Base-by-base conservation (phyloP, 2,888 invertebrate genomes). In the Patella caerulea region DNA sequence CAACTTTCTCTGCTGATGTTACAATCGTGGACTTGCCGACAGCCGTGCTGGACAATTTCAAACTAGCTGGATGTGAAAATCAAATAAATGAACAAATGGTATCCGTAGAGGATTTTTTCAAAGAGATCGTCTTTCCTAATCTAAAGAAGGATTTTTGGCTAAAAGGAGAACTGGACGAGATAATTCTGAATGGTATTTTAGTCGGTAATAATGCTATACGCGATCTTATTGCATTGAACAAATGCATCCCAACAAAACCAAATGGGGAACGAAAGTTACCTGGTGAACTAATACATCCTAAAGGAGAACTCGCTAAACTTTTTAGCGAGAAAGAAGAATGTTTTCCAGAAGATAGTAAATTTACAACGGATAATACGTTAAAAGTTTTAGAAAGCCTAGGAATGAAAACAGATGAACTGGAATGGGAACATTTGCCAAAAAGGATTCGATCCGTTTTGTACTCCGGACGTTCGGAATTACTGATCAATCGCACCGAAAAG, bases 201-300 rank as follows among this genome's bases (percentile, higher is more conserved):
- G 69, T 55, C 15, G 73, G 76, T 19, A 65, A 73, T 55, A 12
- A 70, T 45, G 29, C 70, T 11, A 54, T 86, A 17, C 65, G 75
- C 53, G 17, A 70, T 5, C 56, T 83, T 17, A 52, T 86, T 5
- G 65, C 12, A 29, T n/a, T 19, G 4, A 55, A 55, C 34, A 45
- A 34, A 15, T 88, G 86, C 74, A 83, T 88, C 53, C 86, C 87
- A 12, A 81, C 81, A 12, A 78, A 81, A 14, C 83, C 85, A n/a
- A 71, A 76, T 24, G 86, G 85, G 2, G 70, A 69, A 14, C 79
- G 87, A 11, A 79, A 76, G 24, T 76, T 71, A 59, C 84, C 86
- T 15, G 19, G 24, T 5, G 79, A 86, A 69, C 80, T 88, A 45
- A 78, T 88, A 17, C 81, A 86, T 78, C 87, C 86, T 4, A 71